A percentile compares a stretch with the other conserved stretches of the same genome.
phyloP scores from a whole-genome alignment of 2,888 invertebrate genomes.

The Orthosia cruda region DNA sequence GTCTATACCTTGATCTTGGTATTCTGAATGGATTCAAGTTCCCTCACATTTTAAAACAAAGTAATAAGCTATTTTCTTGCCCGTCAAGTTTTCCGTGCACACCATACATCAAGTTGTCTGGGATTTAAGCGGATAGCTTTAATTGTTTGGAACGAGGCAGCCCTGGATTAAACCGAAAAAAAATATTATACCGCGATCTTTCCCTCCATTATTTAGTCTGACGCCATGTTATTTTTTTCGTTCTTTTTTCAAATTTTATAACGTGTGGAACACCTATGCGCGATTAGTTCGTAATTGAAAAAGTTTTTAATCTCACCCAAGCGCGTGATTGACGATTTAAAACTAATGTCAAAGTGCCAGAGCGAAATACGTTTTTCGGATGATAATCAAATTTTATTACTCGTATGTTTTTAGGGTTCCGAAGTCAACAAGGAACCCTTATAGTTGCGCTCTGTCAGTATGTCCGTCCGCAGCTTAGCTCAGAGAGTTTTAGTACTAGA shows the following conservation, averaged over 20 bases:
- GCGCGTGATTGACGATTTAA: conserved; percentile 60
- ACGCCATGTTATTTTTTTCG: conserved; percentile 50
- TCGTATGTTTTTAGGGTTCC: too few relatives aligned
- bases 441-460: too few relatives aligned
- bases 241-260: conserved; percentile 47
- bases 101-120: conserved; percentile 77
- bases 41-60: conserved; percentile 38
- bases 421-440: too few relatives aligned
- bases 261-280: conserved; percentile 60
- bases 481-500: too few relatives aligned
- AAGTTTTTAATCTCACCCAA: conserved; percentile 60
- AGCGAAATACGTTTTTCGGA: conserved; percentile 43
- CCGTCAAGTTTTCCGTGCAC: conserved; percentile 68
- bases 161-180: conserved; percentile 76
- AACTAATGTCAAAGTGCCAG: conserved; percentile 54
- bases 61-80: conserved; percentile 62
- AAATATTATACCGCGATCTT: conserved; percentile 68
- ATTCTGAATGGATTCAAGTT: neutral
- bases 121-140: conserved; percentile 85
- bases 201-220: conserved; percentile 64
- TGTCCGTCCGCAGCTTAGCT: too few relatives aligned
- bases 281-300: conserved; percentile 59
- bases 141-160: conserved; percentile 86
- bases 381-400: conserved; percentile 32
- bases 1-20: neutral